A percentile compares a stretch with the other conserved stretches of the same genome.
Evolutionary conservation across 30 jellyfish, hydroid and myxozoan genomes (phyloP).

Genomic region (Cassiopea xamachana): DNA sequence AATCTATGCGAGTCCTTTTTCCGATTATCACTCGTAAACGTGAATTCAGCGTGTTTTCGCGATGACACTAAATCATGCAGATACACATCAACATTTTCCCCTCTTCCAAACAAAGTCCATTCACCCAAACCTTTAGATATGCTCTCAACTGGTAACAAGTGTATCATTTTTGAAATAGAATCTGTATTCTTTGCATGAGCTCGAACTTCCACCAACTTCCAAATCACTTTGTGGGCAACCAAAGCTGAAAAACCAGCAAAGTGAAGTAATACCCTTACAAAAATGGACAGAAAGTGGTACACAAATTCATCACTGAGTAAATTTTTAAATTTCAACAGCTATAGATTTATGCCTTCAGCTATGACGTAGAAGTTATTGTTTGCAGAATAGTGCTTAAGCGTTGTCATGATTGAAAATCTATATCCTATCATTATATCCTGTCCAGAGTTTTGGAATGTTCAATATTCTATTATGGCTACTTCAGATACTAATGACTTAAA

Average conservation of each 20-base stretch:
- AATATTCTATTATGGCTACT: no score
- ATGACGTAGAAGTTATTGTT: no score
- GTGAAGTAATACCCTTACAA: no score
- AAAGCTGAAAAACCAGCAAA: not conserved
- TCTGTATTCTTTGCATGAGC: conserved; percentile 39
- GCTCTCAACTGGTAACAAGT: conserved; percentile 27
- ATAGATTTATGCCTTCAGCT: no score
- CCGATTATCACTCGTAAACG: conserved; percentile 12
- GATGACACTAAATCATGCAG: conserved; percentile 60
- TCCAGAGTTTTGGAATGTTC: no score
- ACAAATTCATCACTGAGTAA: no score
- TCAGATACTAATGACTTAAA: no score
- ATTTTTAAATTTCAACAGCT: no score
- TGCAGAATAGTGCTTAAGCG: no score
- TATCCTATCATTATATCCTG: no score
- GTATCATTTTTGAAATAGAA: conserved; percentile 25
- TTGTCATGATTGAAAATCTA: no score
- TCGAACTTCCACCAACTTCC: conserved; percentile 31
- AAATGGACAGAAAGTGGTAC: no score
- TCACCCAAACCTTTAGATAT: conserved; percentile 21
- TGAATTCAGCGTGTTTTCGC: conserved; percentile 38
- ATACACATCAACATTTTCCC: conserved; percentile 68
- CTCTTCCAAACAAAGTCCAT: conserved; percentile 62
- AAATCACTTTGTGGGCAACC: conserved; percentile 28
- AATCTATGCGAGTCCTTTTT: conserved; percentile 3